Base-by-base conservation (phyloP, 2,888 invertebrate species). In the Harpalus rufipes region DNA sequence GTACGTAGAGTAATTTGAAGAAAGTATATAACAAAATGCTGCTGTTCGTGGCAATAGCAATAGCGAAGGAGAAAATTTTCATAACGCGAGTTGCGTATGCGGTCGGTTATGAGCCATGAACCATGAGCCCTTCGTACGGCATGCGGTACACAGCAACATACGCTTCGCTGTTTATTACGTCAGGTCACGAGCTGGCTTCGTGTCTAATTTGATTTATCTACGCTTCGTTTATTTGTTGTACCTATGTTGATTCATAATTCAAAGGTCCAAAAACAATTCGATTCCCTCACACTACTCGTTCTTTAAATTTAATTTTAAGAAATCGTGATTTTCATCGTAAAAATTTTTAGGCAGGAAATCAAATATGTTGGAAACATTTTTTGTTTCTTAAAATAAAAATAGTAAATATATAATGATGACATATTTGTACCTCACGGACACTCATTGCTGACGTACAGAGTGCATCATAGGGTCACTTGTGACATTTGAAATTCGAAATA, bases 151-250 rank as follows among this genome's bases (percentile, higher is more conserved):
- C 14, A 74, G 8, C 41, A 65, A 25, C 65, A 25, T 65, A 65
- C 25, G 65, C 65, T 65, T 12, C 61, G 59, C 80, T 80, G 80
- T 80, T 80, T 80, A 80, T 80, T 80, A 80, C 44, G 61, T 63
- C 63, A 41, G 80, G 80, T 80, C 80, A 80, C 80, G 80, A 61
- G 59, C 74, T 61, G 39, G 80, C 61, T 80, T 41, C 80, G 63
- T 80, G 80, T 80, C 80, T 80, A 80, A 80, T 80, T 80, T 80
- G 80, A 80, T 80, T 80, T 63, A 80, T 80, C 44, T 80, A 32
- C 59, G 63, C 81, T 63, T 81, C 81, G 63, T 81, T 81, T 81
- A 81, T 81, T 81, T 59, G 81, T 81, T 63, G 63, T 81, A 81
- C 81, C 81, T 81, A 63, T 14, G 41, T 39, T 81, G 44, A 81